Evolutionary conservation across 2,113 vertebrate species (phyloP), one percentile per base, ranked within the genome.

Genomic region (Limnothrissa miodon): DNA sequence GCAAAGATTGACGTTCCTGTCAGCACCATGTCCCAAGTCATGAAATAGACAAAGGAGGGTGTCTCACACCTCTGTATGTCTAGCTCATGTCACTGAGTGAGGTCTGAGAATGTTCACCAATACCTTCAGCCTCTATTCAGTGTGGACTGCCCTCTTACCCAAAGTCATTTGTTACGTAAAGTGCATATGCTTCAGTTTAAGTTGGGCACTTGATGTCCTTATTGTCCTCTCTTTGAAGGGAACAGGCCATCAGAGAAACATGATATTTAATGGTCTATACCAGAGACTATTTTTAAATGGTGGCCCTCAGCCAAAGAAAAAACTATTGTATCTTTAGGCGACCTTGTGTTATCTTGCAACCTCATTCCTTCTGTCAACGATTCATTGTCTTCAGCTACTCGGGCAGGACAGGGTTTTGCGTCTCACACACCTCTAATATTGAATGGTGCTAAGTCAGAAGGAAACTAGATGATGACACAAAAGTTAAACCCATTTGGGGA

Each of bases 201-300:
- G 51, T 23, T 56, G 51, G 4, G 51, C 51, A 23, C 51, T 23
- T 19, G 51, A 6, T 6, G 51, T 23, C 19, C 19, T 56, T 21
- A 56, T 15, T 1, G 51, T 15, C 25, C 29, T 66, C 25, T 66
- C 59, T 66, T 15, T 36, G 66, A 29, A 13, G 66, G 33, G 11
- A 10, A 74, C 13, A 33, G 66, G 13, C 36, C 29, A 74, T 74
- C 42, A 42, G 66, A 74, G 66, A 74, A 74, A 36, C 66, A 74
- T 74, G 66, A 74, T 66, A 66, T 66, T 66, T 66, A 66, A 25
- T 33, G 66, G 66, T 13, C 66, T 74, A 74, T 74, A 74, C 66
- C 62, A 70, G 62, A 36, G 62, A 70, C 62, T 70, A 70, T 70
- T 70, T 70, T 70, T 70, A 70, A 70, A 70, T 70, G 62, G 62